phyloP scores from a whole-genome alignment of 2,888 invertebrate genomes.

The Ophion obscuratus region DNA sequence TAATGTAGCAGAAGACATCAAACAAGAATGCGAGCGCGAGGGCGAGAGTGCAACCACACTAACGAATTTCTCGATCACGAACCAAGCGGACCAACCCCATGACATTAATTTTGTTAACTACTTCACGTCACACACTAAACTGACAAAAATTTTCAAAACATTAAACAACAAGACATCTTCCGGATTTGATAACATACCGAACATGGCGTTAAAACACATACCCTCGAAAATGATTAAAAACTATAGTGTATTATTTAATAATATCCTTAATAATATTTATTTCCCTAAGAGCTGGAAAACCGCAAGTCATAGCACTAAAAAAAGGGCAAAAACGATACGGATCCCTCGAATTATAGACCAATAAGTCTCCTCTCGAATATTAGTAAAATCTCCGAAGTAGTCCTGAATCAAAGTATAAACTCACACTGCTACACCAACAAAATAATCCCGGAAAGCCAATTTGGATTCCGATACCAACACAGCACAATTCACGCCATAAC shows the following conservation, averaged over 20 bases:
- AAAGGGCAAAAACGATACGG: slow-evolving; percentile 56
- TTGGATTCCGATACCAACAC: slow-evolving; percentile 69
- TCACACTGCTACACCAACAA: too few relatives aligned
- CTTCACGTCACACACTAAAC: neutral
- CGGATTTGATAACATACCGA: slow-evolving; percentile 48
- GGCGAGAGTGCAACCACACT: neutral
- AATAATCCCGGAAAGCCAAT: slow-evolving; percentile 58
- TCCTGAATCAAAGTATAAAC: slow-evolving; percentile 63
- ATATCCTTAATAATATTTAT: slow-evolving; percentile 70
- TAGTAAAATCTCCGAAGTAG: slow-evolving; percentile 72
- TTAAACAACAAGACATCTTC: slow-evolving; percentile 59
- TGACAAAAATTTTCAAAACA: slow-evolving; percentile 31
- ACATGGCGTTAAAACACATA: slow-evolving; percentile 51
- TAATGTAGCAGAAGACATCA: slow-evolving; percentile 7
- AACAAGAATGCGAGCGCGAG: slow-evolving; percentile 9
- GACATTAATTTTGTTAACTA: neutral
- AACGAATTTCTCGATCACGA: neutral
- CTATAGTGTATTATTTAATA: slow-evolving; percentile 54
- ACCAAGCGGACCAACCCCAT: neutral
- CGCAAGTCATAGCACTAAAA: slow-evolving; percentile 64
- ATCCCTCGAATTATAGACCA: slow-evolving; percentile 67
- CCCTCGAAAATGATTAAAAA: slow-evolving; percentile 5
- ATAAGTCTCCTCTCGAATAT: slow-evolving; percentile 71
- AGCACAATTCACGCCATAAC: slow-evolving; percentile 56
- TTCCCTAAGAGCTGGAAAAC: slow-evolving; percentile 72